Evolutionary conservation across 1,140 invertebrate species (phyloP), one percentile per base, ranked within the genome.

Genomic region (Agraylea sexmaculata): DNA sequence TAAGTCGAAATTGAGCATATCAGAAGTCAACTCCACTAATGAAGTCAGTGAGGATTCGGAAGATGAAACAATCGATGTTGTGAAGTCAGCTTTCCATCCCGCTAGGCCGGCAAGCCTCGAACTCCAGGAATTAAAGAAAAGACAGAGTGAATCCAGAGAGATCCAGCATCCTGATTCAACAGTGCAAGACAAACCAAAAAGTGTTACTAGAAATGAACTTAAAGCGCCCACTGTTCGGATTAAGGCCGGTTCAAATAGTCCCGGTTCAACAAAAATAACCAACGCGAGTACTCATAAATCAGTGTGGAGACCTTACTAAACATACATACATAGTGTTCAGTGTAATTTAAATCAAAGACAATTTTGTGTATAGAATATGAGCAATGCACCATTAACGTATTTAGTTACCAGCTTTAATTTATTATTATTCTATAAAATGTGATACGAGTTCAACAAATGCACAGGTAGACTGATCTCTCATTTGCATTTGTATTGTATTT

Each of bases 241-340:
- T 5, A 55, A 64, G 21, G 51, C 57, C 2, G 62, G 68, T 16
- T 68, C 62, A 2, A 56, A 60, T 10, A 64, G 63, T 50, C 60
- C 62, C 0, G 74, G 69, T 11, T 73, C 73, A 8, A 80, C 77
- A 0, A 80, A 76, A 51, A 64, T 78, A 23, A 59, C 67, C 4
- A 60, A 70, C 36, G 68, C 68, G 20, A 64, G 65, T 17, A 58
- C 64, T 13, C 66, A 73, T 12, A 80, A 82, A 62, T 69, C 74
- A 11, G 78, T 84, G 8, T 84, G 81, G 81, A 68, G 79, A 51
- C 81, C 80, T 11, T 84, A 84, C 62, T 84, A 70, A 69, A 51
- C 18, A 20, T 12, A n/a, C n/a, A n/a, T n/a, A n/a, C n/a, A n/a
- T n/a, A n/a, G n/a, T n/a, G n/a, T n/a, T n/a, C n/a, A n/a, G n/a